Evolutionary conservation across 2,113 vertebrate genomes (phyloP), one percentile per base, ranked within the genome.

Genomic region (Psammodynastes pulverulentus): DNA sequence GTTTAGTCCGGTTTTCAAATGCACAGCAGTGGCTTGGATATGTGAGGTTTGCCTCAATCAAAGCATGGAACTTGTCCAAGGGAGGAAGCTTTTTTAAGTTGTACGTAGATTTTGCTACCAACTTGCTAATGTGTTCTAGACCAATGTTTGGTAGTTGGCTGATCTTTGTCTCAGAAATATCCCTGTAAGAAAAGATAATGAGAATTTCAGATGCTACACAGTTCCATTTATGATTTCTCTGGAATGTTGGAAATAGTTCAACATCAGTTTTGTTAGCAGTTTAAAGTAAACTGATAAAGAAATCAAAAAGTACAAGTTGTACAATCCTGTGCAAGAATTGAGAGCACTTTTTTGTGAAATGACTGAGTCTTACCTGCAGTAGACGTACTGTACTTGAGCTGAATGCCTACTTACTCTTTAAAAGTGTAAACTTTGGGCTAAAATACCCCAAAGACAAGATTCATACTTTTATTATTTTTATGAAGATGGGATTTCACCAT

Each of bases 1-100:
- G 95, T 92, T 96, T 97, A 92, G 97, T 98, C 97, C 97, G 97
- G 95, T 98, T 98, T 48, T 97, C 90, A 94, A 99, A 99, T 46
- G 98, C 98, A 91, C 99, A 99, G 96, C 99, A 99, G 95, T 99
- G 99, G 88, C 99, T 99, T 24, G 98, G 97, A 95, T 99, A 99
- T 21, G 99, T 99, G 95, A 99, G 98, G 90, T 97, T 98, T 95
- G 98, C 98, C 56, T 98, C 96, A 29, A 95, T 93, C 58, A 99
- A 98, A 52, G 97, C 95, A 46, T 96, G 95, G 95, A 99, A 98
- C 88, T 97, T 98, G 56, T 98, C 97, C 94, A 98, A 96, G 26
- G 96, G 97, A 79, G 99, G 99, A 91, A 99, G 97, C 87, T 97
- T 98, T 97, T 98, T 99, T 87, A 99, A 97, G 88, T 97, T 96